Evolutionary conservation across 2,113 vertebrate genomes (phyloP).

Genomic region (Ochotona princeps): DNA sequence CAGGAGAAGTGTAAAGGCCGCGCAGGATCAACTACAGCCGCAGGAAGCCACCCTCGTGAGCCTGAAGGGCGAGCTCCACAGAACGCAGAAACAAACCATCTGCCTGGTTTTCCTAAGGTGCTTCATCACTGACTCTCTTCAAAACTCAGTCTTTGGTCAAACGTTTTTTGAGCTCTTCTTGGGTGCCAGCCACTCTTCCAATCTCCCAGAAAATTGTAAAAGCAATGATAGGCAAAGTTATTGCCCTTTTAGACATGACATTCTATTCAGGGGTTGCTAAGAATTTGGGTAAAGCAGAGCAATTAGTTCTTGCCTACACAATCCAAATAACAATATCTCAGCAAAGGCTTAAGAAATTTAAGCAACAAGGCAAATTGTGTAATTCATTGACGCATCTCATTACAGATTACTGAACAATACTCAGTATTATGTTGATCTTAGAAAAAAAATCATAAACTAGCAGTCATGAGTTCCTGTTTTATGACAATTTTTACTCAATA

Average conservation of each 20-base stretch:
- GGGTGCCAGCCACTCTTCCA: neutral
- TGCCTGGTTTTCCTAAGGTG: neutral
- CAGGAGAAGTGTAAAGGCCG: neutral
- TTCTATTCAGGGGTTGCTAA: neutral
- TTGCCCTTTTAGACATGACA: fast-evolving
- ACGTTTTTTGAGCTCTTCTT: neutral
- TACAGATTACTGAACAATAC: neutral
- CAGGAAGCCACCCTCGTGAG: neutral
- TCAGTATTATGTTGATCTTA: neutral
- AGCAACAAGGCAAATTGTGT: neutral
- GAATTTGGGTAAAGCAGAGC: neutral
- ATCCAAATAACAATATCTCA: neutral
- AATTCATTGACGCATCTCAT: neutral
- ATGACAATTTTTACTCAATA: neutral
- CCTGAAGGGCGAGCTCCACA: neutral
- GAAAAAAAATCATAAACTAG: neutral
- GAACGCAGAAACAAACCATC: neutral
- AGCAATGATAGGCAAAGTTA: neutral
- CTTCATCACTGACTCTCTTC: neutral
- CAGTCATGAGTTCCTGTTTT: neutral
- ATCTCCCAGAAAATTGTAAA: neutral
- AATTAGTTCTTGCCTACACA: neutral
- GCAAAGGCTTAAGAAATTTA: neutral
- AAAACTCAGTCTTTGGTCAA: neutral
- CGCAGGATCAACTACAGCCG: neutral